Conservation (phyloP, 2,113 vertebrate species). For the Piliocolobus tephrosceles region DNA sequence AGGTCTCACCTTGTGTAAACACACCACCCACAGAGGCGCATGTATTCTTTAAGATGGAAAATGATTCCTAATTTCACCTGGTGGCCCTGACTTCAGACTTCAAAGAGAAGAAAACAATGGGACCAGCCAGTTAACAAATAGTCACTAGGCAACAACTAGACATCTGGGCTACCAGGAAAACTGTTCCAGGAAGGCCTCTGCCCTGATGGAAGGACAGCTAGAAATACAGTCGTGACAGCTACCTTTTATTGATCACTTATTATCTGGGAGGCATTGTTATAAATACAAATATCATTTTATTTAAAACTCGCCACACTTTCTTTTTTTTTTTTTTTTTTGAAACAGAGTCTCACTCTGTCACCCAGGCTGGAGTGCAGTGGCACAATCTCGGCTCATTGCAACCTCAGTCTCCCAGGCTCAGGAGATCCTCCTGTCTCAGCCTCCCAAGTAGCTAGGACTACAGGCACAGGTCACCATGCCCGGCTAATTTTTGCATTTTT, state of each 20-base stretch:
- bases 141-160: background rate
- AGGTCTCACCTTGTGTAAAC: background rate
- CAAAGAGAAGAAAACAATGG: conserved; percentile 52
- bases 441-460: no score
- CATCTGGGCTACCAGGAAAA: background rate
- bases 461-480: no score
- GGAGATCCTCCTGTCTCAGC: no score
- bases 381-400: no score
- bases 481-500: no score
- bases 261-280: background rate
- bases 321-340: background rate
- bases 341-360: no score
- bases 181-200: background rate
- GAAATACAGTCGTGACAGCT: background rate
- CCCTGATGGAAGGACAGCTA: background rate
- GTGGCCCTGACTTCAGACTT: background rate
- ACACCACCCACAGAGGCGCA: background rate
- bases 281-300: background rate
- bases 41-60: background rate
- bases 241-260: background rate
- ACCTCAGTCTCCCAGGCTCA: no score
- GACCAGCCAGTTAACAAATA: background rate
- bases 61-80: background rate
- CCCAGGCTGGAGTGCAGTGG: no score
- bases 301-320: background rate